Evolutionary conservation across 2,797 vertebrate species (phyloP), one percentile per base, ranked within the genome.

Genomic region (Hemibagrus guttatus): DNA sequence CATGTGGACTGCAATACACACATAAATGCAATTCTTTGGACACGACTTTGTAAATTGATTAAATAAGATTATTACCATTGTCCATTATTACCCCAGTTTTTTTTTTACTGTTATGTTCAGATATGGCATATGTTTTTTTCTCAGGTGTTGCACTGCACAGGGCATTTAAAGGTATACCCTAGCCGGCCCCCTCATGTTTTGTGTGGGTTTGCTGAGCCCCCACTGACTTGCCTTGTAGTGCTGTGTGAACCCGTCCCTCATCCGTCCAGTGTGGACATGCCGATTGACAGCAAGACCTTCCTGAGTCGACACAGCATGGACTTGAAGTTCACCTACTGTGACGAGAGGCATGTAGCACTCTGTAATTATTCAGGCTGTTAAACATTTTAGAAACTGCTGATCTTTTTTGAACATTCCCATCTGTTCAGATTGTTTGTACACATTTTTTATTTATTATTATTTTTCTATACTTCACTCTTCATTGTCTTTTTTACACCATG

Each of bases 301-400:
- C 94, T 97, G 89, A 97, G 97, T 90, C 96, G 95, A 84, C 97
- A 97, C 72, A 97, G 95, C 93, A 97, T 97, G 97, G 97, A 97
- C 92, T 96, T 97, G 96, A 97, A 96, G 89, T 97, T 97, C 90
- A 97, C 95, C 85, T 97, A 96, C 91, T 97, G 96, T 14, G 97
- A 97, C 78, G 96, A 97, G 92, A 96, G 97, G 97, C 97, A 90
- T 88, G 89, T 81, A 84, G 14, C 17, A 63, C 46, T 46, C 63
- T 71, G 12, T 39, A 8, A 80, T 49, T 39, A 19, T 81, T 42
- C 56, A 79, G 17, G 17, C 63, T 49, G 14, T 13, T 80, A 0
- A 42, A n/a, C 12, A 6, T 79, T 75, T 56, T 6, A 35, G 12
- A 26, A 79, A 79, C 19, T 58, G 17, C 74, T 56, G 35, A 39